A percentile compares a stretch with the other conserved stretches of the same genome.
These are phyloP conservation scores for Microcebus jonahi DNA, from an alignment of 2,113 vertebrate species.

Conservation along the genomic window DNA sequence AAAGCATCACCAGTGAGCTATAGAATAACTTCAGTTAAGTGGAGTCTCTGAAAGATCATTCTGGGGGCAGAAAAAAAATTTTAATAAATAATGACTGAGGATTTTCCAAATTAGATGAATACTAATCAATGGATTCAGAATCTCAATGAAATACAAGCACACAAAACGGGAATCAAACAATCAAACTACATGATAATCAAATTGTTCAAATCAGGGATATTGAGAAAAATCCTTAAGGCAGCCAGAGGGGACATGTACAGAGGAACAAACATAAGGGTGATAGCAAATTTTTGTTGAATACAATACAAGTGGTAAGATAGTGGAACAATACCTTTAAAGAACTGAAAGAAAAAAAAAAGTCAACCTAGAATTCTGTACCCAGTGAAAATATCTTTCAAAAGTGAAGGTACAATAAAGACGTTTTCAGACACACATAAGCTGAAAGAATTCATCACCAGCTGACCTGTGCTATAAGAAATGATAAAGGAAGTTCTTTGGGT, in stretches of 20 bases:
- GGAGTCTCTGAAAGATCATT: not conserved
- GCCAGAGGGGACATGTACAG: not conserved
- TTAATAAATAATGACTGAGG: not conserved
- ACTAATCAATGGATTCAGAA: not conserved
- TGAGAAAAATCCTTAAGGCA: not conserved
- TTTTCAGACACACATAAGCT: not conserved
- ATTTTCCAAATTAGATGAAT: not conserved
- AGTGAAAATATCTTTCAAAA: slow-evolving; percentile 10
- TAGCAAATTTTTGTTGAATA: not conserved
- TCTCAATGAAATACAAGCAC: not conserved
- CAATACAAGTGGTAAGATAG: not conserved
- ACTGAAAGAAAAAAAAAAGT: not conserved
- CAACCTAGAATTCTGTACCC: not conserved
- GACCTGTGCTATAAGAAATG: not conserved
- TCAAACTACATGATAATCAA: not conserved
- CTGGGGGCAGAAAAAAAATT: not conserved
- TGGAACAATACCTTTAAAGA: not conserved
- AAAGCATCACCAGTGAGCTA: not conserved
- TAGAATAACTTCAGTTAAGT: not conserved
- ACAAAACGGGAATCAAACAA: not conserved
- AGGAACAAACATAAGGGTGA: not conserved
- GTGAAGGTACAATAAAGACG: not conserved
- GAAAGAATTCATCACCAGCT: not conserved
- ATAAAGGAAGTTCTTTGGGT: not conserved
- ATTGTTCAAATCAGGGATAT: not conserved